A percentile compares a stretch with the other conserved stretches of the same genome.
Evolutionary conservation across 1,140 invertebrate species (phyloP).

Genomic region (Xylocopa sonorina): DNA sequence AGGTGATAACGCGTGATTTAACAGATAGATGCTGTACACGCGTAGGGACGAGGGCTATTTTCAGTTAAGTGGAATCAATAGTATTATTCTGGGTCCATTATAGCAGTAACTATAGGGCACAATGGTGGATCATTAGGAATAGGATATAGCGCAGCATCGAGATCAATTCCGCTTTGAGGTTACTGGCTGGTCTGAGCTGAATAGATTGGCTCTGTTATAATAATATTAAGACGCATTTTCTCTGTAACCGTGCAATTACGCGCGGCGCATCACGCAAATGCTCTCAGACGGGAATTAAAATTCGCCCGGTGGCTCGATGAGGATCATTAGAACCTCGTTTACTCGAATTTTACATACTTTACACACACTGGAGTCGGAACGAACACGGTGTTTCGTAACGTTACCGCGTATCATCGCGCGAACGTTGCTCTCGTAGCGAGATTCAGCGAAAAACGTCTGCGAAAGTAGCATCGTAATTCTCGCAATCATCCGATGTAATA

Average conservation of each 20-base stretch:
- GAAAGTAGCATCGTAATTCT: too few species aligned
- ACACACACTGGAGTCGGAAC: too few species aligned
- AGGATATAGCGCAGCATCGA: constrained; percentile 62
- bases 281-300: not conserved
- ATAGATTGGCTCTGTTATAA: constrained; percentile 64
- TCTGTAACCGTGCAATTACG: constrained; percentile 48
- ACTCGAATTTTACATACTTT: not conserved
- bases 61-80: constrained; percentile 65
- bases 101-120: constrained; percentile 46
- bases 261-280: not conserved
- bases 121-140: constrained; percentile 71
- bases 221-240: constrained; percentile 60
- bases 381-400: too few species aligned
- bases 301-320: not conserved
- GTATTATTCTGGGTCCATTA: constrained; percentile 63
- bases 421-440: too few species aligned
- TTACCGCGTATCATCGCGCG: too few species aligned
- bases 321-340: not conserved
- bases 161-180: constrained; percentile 67
- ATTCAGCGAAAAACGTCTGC: too few species aligned
- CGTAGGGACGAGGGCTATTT: constrained; percentile 42
- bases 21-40: constrained; percentile 17
- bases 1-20: constrained; percentile 21
- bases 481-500: too few species aligned
- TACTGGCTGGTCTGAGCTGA: constrained; percentile 43